A percentile compares a stretch with the other conserved stretches of the same genome.
Conservation (phyloP, 2,888 invertebrate genomes). For the Agonopterix arenella region DNA sequence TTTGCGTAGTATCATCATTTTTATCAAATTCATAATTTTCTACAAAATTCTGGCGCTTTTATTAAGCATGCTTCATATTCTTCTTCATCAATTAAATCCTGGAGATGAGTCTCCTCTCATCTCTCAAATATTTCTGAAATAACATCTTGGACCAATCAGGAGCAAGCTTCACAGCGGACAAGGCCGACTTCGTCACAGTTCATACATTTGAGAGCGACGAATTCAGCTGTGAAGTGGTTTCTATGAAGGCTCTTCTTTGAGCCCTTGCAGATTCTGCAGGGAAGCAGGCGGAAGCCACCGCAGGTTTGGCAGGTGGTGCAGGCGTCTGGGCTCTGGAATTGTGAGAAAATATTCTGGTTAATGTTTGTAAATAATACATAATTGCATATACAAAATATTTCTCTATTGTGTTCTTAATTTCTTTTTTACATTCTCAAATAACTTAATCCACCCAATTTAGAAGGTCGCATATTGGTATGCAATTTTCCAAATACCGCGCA, state of each 20-base stretch:
- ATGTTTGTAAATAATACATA: neutral
- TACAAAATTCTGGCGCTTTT: no score
- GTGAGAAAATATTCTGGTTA: neutral
- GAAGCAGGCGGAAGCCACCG: slow-evolving; percentile 93
- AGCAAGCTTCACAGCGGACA: slow-evolving; percentile 91
- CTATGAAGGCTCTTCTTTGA: slow-evolving; percentile 97
- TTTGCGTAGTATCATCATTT: no score
- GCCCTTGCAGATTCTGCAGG: slow-evolving; percentile 95
- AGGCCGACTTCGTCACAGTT: slow-evolving; percentile 97
- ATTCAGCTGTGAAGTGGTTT: slow-evolving; percentile 96
- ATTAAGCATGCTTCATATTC: no score
- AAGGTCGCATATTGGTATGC: no score
- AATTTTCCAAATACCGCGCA: no score
- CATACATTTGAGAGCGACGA: slow-evolving; percentile 95
- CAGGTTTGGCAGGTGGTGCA: slow-evolving; percentile 91
- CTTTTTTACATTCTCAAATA: no score
- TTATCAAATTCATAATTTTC: no score
- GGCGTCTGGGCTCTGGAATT: slow-evolving; percentile 86
- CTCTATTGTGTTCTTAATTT: no score
- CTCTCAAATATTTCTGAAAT: neutral
- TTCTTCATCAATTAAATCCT: no score
- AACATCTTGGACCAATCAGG: slow-evolving; percentile 23
- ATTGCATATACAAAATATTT: no score
- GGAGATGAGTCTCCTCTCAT: neutral
- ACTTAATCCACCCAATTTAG: no score